phyloP scores from a whole-genome alignment of 2,888 invertebrate species.

The Acholoe squamosa region DNA sequence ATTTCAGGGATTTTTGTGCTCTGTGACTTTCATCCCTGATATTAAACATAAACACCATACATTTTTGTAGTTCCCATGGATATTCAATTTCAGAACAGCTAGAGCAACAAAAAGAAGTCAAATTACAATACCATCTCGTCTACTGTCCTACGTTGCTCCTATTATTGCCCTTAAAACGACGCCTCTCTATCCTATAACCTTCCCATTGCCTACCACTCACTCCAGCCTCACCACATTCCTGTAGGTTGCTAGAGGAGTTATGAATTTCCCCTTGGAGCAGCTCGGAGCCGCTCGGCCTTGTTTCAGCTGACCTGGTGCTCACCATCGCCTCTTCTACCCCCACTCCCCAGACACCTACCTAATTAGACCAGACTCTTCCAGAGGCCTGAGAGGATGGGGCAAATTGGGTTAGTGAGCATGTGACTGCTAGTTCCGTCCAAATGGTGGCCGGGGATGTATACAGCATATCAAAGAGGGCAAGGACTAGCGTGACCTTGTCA shows the following conservation, averaged over 20 bases:
- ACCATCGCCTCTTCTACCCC: not conserved
- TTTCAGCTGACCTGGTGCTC: slow-evolving; percentile 19
- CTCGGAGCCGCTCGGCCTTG: not conserved
- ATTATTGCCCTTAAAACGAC: not conserved
- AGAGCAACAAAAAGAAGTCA: too few species aligned
- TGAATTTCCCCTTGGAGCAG: not conserved
- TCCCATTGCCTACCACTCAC: not conserved
- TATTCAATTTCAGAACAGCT: too few species aligned
- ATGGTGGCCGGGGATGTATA: not conserved
- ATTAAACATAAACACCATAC: too few species aligned
- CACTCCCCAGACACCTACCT: not conserved
- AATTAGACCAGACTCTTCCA: slow-evolving; percentile 20
- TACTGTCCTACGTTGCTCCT: not conserved
- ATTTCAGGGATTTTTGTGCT: too few species aligned
- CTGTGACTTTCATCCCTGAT: too few species aligned
- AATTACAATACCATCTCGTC: too few species aligned
- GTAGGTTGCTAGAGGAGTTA: not conserved
- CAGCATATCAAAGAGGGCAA: slow-evolving; percentile 22
- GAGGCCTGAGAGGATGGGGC: not conserved
- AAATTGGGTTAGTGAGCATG: not conserved
- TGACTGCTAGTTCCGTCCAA: not conserved
- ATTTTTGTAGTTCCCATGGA: too few species aligned
- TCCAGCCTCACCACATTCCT: not conserved
- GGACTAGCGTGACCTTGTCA: slow-evolving; percentile 1
- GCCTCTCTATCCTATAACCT: not conserved